Base-by-base conservation (phyloP, 2,113 vertebrate species). In the Pituophis catenifer region DNA sequence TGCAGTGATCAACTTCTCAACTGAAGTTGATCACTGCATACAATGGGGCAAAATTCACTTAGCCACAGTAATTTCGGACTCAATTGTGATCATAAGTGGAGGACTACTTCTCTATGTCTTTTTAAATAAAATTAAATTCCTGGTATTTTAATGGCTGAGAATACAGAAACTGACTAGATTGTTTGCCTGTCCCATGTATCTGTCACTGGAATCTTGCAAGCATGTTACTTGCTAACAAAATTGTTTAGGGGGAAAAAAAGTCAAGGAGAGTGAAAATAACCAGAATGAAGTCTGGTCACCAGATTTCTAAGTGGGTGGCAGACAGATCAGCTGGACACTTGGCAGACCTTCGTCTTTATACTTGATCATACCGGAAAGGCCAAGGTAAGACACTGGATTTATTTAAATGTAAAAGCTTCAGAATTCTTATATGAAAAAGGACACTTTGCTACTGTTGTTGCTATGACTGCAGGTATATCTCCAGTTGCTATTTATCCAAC, bases 301-400 rank as follows among this genome's bases (percentile, higher is more conserved):
- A 92, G 91, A 88, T 92, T 92, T 92, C 91, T 54, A 53, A 88
- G 58, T 92, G 91, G 91, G 86, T 88, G 91, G 91, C 50, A 92
- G 86, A 50, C 57, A 88, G 58, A 92, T 88, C 48, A 92, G 50
- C 8, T 65, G 58, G 91, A 92, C 19, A 54, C 21, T 88, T 88
- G 86, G 58, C 91, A 70, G 7, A n/a, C 24, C 29, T 54, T 54
- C 50, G 21, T 92, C 48, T 48, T 92, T 65, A 53, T 59, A 65
- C 86, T 65, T 38, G 48, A 53, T 88, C 48, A 44, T 92, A 52
- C 86, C 9, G 23, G n/a, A 88, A 59, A 62, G 59, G 59, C 91
- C 54, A 91, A 87, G 55, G 15, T 88, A 38, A 88, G 58, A 92
- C 58, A 26, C 21, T 70, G 23, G 9, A 70, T 53, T 62, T 62